A percentile compares a stretch with the other conserved stretches of the same genome.
Evolutionary conservation across 2,888 invertebrate genomes (phyloP).

Genomic region (Lepidonotus clava): DNA sequence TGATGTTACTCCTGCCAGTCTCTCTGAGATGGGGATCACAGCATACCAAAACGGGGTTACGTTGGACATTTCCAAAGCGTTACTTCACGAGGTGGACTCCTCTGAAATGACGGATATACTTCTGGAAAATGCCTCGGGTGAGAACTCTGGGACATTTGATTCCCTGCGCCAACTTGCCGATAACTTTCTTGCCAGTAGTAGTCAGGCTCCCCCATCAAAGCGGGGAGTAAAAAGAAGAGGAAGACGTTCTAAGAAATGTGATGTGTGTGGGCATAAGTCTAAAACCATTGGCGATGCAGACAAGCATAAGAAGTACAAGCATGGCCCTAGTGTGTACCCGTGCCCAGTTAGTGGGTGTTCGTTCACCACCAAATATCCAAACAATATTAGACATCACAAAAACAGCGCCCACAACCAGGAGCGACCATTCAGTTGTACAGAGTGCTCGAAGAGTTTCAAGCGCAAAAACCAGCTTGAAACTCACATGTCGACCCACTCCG

Average conservation of each 20-base stretch:
- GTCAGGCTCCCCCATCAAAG: background rate
- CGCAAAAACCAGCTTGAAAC: background rate
- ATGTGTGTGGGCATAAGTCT: background rate
- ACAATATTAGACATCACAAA: constrained; percentile 5
- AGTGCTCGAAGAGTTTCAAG: background rate
- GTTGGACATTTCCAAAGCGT: background rate
- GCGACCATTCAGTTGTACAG: background rate
- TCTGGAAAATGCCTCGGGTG: background rate
- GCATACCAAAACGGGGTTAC: background rate
- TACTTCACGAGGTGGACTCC: background rate
- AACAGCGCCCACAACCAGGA: background rate
- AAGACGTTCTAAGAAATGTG: background rate
- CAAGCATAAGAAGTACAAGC: constrained; percentile 1
- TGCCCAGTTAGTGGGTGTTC: background rate
- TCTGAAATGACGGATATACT: background rate
- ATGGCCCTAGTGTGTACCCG: background rate
- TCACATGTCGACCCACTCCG: background rate
- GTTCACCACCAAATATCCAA: constrained; percentile 8
- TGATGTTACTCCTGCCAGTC: background rate
- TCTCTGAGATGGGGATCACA: background rate
- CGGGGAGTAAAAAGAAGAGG: background rate
- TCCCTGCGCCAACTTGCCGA: background rate
- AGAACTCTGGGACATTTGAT: background rate
- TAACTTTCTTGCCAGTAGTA: too few relatives aligned
- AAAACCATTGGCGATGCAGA: background rate